Percentiles rank a stretch among this genome's conserved stretches.
These are phyloP conservation scores for Ecliptopera silaceata DNA, from an alignment of 2,888 invertebrate genomes.

Conservation along the genomic window DNA sequence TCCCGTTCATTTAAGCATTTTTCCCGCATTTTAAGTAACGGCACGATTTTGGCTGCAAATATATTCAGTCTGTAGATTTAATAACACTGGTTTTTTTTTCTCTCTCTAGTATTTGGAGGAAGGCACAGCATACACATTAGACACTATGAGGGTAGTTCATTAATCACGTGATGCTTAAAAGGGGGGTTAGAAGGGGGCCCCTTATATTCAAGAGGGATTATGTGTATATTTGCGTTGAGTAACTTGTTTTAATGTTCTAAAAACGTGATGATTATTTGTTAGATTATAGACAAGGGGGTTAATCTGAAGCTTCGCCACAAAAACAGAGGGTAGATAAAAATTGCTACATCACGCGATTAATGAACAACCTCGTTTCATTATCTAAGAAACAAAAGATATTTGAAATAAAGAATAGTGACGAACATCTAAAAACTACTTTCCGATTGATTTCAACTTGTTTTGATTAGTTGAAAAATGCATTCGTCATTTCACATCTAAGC, in stretches of 20 bases:
- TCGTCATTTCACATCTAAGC: background rate
- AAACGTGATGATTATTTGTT: no score
- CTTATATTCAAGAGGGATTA: no score
- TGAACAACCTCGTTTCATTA: no score
- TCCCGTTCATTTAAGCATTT: conserved; percentile 32
- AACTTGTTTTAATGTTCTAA: no score
- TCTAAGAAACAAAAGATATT: no score
- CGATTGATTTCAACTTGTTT: background rate
- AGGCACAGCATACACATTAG: conserved; percentile 24
- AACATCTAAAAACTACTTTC: background rate
- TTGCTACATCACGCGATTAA: no score
- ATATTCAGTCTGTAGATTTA: conserved; percentile 17
- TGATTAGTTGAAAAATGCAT: background rate
- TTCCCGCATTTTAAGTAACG: conserved; percentile 36
- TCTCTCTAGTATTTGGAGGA: conserved; percentile 20
- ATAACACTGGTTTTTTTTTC: conserved; percentile 21
- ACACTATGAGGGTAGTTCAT: conserved; percentile 22
- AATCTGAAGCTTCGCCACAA: no score
- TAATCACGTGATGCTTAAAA: background rate
- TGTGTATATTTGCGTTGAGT: no score
- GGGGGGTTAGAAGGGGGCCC: no score
- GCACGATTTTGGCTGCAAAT: conserved; percentile 38
- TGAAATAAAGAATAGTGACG: conserved; percentile 4
- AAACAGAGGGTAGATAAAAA: no score
- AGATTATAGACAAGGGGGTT: no score